Conservation (phyloP, 2,888 invertebrate species). For the Drymonia ruficornis region DNA sequence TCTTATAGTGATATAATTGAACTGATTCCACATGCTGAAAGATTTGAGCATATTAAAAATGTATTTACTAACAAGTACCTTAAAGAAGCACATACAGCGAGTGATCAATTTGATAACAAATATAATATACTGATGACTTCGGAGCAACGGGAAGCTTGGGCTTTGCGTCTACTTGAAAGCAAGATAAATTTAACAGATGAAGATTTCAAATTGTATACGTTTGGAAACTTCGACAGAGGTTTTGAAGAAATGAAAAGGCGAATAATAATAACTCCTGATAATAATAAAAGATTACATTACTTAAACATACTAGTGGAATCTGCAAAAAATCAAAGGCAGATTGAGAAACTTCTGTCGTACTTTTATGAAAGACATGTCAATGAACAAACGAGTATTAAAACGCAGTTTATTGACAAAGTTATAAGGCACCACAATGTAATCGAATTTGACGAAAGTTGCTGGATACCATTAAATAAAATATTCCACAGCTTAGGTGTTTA, state of each 20-base stretch:
- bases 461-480: constrained; percentile 55
- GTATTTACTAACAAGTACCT: constrained; percentile 51
- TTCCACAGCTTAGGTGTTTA: constrained; percentile 54
- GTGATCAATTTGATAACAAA: constrained; percentile 40
- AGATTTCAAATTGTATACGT: constrained; percentile 58
- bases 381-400: constrained; percentile 45
- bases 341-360: constrained; percentile 52
- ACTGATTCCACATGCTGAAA: constrained; percentile 46
- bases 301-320: constrained; percentile 46
- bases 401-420: constrained; percentile 47
- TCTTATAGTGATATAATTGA: constrained; percentile 48
- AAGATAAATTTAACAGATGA: constrained; percentile 19
- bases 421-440: constrained; percentile 46
- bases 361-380: constrained; percentile 60
- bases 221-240: constrained; percentile 53
- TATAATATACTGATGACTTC: constrained; percentile 47
- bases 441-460: constrained; percentile 54
- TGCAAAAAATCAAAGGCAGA: constrained; percentile 47
- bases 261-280: constrained; percentile 41
- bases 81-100: constrained; percentile 49
- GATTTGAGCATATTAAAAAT: constrained; percentile 48
- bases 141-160: constrained; percentile 56
- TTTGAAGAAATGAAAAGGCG: constrained; percentile 50
- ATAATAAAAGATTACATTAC: constrained; percentile 42
- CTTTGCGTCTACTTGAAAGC: constrained; percentile 38